These are phyloP conservation scores for Poecilia latipinna DNA, from an alignment of 2,113 vertebrate species.

Conservation along the genomic window DNA sequence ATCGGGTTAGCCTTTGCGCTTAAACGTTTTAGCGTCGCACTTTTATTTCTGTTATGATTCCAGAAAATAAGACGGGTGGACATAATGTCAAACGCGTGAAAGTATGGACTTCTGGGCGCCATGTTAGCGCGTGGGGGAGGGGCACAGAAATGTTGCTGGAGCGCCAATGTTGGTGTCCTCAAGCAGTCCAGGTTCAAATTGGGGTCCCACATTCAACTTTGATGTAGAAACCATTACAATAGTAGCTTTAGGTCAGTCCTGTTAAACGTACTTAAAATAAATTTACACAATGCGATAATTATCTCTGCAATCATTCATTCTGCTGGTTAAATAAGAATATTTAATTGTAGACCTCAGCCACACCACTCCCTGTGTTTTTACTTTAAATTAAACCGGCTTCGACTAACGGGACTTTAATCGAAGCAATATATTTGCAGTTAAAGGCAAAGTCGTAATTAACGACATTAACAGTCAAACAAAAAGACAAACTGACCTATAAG, in stretches of 20 bases:
- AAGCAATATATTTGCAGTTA: no score
- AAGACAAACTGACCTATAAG: no score
- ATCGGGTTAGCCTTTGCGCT: not conserved
- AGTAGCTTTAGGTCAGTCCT: not conserved
- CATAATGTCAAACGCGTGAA: constrained; percentile 32
- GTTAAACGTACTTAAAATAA: not conserved
- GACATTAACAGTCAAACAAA: no score
- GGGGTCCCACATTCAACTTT: constrained; percentile 19
- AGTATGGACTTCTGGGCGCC: constrained; percentile 82
- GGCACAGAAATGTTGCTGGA: constrained; percentile 61
- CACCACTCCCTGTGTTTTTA: no score
- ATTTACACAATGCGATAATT: no score
- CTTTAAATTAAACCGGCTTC: no score
- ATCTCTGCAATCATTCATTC: no score
- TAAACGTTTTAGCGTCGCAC: not conserved
- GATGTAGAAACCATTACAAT: no score
- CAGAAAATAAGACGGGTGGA: not conserved
- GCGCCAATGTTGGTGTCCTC: constrained; percentile 43
- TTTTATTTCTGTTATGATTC: not conserved
- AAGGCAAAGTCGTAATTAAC: no score
- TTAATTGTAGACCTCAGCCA: no score
- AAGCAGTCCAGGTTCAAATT: constrained; percentile 4
- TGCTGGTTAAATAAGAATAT: no score
- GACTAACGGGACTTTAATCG: no score
- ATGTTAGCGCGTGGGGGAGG: constrained; percentile 88